Evolutionary conservation across 2,888 invertebrate species (phyloP), one percentile per base, ranked within the genome.

Genomic region (Oscheius myriophilus): DNA sequence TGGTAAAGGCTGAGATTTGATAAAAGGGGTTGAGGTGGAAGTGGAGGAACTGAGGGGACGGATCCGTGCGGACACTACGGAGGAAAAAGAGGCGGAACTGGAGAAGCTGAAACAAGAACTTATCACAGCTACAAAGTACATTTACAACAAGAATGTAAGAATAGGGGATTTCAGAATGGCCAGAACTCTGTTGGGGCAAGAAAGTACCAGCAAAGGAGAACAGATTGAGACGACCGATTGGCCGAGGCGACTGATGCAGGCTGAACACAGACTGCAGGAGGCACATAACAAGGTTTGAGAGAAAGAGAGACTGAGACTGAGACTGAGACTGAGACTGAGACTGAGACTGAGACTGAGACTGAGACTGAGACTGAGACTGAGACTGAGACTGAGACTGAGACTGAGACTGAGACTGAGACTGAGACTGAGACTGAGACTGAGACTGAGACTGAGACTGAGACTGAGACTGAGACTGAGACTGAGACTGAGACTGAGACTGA

Each of bases 1-100:
- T 9, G 11, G 21, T 18, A 18, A 18, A 3, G 3, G 11, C 18
- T 16, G 18, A 21, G 0, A 18, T 18, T 23, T 14, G 26, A 54
- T 3, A 21, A 25, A 23, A n/a, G 23, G 11, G 2, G n/a, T 16
- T 2, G 26, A 26, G n/a, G 54, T 55, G 45, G 61, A 61, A 33
- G 49, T 33, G 39, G 61, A 61, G 49, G 61, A 61, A 33, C 21
- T 61, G 9, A n/a, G 61, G 16, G 18, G 49, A 12, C 46, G 46
- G 26, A 49, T 61, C 11, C 14, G 61, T 11, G 14, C 49, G n/a
- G 61, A 61, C 46, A 61, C 61, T 6, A 61, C 61, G 3, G 61
- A 68, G 25, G 82, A 84, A 58, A 73, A 76, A 12, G 84, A 85
- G 69, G 73, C 72, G 45, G 84, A 85, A 58, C 53, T 85, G 61